These are phyloP conservation scores for Mormyrus proboscirostris DNA, from an alignment of 2,797 vertebrate genomes.

Conservation along the genomic window DNA sequence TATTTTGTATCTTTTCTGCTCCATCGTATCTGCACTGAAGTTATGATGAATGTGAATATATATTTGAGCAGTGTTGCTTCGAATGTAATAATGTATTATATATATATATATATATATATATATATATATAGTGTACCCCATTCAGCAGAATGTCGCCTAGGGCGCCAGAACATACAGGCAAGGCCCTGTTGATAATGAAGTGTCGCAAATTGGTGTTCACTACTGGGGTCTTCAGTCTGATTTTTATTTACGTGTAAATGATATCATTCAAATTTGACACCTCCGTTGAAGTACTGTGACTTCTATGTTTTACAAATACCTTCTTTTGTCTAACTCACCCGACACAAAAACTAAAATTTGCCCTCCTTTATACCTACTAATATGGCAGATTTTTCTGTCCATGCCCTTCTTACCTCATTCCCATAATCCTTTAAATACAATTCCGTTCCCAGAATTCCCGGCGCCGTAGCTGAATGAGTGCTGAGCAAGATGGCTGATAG, in stretches of 20 bases:
- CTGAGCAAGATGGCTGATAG: constrained; percentile 69
- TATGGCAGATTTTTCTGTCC: background rate
- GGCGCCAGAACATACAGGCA: background rate
- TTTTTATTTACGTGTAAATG: background rate
- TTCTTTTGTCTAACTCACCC: background rate
- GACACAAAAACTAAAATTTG: background rate
- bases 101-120: background rate
- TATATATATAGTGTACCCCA: background rate
- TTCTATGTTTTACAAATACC: background rate
- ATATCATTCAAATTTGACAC: background rate
- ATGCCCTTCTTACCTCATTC: background rate
- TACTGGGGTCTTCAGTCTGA: background rate
- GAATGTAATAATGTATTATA: background rate
- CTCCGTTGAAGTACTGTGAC: background rate
- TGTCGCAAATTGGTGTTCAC: background rate
- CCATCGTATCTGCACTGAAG: background rate
- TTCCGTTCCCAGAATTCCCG: constrained; percentile 49
- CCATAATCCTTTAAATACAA: background rate
- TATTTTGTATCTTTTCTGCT: background rate
- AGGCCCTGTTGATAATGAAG: background rate
- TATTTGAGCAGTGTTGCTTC: background rate
- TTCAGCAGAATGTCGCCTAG: background rate
- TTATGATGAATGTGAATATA: background rate
- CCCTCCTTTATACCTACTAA: background rate
- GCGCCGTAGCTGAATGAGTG: constrained; percentile 26